Evolutionary conservation across 1,140 invertebrate genomes (phyloP).

Genomic region (Cydia strobilella): DNA sequence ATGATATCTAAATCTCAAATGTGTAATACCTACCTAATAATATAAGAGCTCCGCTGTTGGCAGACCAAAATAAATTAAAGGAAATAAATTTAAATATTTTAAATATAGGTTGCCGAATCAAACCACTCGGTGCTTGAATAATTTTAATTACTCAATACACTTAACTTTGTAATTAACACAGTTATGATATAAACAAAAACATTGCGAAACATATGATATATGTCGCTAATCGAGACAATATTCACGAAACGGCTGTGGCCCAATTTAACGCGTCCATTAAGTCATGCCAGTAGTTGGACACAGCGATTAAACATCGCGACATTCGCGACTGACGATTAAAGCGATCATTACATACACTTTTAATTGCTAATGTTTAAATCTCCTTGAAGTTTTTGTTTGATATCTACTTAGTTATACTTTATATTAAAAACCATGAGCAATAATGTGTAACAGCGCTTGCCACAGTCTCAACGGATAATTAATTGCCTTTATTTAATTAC

Average conservation of each 20-base stretch:
- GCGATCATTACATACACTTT: background rate
- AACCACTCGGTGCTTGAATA: background rate
- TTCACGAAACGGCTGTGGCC: background rate
- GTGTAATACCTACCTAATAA: too few relatives aligned
- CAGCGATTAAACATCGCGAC: slow-evolving; percentile 21
- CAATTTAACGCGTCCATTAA: background rate
- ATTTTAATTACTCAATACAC: background rate
- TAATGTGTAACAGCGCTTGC: too few relatives aligned
- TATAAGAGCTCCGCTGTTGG: too few relatives aligned
- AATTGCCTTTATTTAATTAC: too few relatives aligned
- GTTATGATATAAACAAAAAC: background rate
- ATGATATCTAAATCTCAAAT: too few relatives aligned
- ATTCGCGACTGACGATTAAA: slow-evolving; percentile 18
- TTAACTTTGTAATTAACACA: background rate
- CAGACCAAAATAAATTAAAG: too few relatives aligned
- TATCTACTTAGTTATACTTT: background rate
- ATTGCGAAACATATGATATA: background rate
- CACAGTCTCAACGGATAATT: too few relatives aligned
- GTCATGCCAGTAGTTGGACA: slow-evolving; percentile 14
- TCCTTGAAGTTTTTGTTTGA: slow-evolving; percentile 4
- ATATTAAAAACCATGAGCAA: too few relatives aligned
- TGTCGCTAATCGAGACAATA: background rate
- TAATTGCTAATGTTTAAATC: background rate
- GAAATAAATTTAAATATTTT: too few relatives aligned
- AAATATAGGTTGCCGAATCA: background rate